Evolutionary conservation across 2,888 invertebrate genomes (phyloP).

Genomic region (Catocala fraxini): DNA sequence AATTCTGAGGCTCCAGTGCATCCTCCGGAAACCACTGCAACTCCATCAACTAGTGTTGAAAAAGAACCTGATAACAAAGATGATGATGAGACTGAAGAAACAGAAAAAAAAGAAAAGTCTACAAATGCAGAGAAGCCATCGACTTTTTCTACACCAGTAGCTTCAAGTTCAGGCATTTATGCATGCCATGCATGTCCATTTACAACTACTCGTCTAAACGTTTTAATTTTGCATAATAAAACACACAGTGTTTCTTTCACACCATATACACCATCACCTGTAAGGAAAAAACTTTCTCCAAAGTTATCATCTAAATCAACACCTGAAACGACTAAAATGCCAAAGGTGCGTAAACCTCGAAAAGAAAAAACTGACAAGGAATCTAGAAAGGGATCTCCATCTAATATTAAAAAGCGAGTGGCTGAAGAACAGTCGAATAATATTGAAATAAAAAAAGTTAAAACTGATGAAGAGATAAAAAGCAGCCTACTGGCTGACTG

Average conservation of each 20-base stretch:
- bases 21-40: constrained; percentile 41
- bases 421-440: constrained; percentile 68
- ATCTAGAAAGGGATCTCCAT: constrained; percentile 70
- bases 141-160: constrained; percentile 44
- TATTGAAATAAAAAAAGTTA: constrained; percentile 79
- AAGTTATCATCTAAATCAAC: constrained; percentile 61
- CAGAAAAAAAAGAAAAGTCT: constrained; percentile 34
- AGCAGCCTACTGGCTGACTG: constrained; percentile 92
- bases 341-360: constrained; percentile 68
- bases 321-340: constrained; percentile 58
- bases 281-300: constrained; percentile 66
- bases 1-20: constrained; percentile 53
- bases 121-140: constrained; percentile 44
- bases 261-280: constrained; percentile 79
- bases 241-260: constrained; percentile 88
- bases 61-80: constrained; percentile 29
- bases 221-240: constrained; percentile 91
- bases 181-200: constrained; percentile 90
- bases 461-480: constrained; percentile 89
- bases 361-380: constrained; percentile 71
- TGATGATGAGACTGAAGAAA: constrained; percentile 12
- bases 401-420: constrained; percentile 71
- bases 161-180: constrained; percentile 77
- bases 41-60: constrained; percentile 49
- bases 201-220: constrained; percentile 90